phyloP scores from a whole-genome alignment of 1,140 invertebrate genomes.

The Drosophila serrata region DNA sequence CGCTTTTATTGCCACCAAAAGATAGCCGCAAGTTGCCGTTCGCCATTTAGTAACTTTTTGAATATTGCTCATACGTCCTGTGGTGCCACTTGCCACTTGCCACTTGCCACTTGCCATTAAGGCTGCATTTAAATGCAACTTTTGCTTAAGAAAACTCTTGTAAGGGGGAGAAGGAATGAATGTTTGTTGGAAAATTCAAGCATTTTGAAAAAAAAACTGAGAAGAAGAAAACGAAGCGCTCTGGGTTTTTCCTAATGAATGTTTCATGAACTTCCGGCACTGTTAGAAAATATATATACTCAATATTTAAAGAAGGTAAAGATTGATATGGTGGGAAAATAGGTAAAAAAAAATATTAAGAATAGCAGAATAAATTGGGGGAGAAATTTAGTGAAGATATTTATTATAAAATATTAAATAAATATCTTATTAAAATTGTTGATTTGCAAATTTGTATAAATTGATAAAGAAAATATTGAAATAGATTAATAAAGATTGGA shows the following conservation, averaged over 20 bases:
- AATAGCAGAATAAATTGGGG: too few species aligned
- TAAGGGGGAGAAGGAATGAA: not conserved
- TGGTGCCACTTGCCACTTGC: conserved; percentile 18
- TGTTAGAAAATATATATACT: not conserved
- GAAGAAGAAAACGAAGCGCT: conserved; percentile 42
- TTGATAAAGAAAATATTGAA: not conserved
- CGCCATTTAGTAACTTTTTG: conserved; percentile 41
- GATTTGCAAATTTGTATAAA: too few species aligned
- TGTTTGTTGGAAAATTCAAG: not conserved
- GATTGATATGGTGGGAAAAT: not conserved
- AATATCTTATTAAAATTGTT: too few species aligned
- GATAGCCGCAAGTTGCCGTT: conserved; percentile 50
- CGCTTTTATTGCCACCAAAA: conserved; percentile 43
- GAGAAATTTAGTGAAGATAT: too few species aligned
- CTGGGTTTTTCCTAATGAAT: conserved; percentile 71
- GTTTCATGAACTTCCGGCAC: conserved; percentile 70
- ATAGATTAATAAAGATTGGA: too few species aligned
- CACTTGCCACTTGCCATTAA: conserved; percentile 21
- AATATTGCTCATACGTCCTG: conserved; percentile 46
- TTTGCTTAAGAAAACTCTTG: conserved; percentile 15
- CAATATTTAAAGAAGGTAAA: accelerated
- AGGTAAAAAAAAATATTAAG: too few species aligned
- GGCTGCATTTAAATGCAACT: conserved; percentile 41
- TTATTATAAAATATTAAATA: too few species aligned
- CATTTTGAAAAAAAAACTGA: not conserved